These are phyloP conservation scores for Danaus plexippus DNA, from an alignment of 1,140 invertebrate genomes.

Conservation along the genomic window DNA sequence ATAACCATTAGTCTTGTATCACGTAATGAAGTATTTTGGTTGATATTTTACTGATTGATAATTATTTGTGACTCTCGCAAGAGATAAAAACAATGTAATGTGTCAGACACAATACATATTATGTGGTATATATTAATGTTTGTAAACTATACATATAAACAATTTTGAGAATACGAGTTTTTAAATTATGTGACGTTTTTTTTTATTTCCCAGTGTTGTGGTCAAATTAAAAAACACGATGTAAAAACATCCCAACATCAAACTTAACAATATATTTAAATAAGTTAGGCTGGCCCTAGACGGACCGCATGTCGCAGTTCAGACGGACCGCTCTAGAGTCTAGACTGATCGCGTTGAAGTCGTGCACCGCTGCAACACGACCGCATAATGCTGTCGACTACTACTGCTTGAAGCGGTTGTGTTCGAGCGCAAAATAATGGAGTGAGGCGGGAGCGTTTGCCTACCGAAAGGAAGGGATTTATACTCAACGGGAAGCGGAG, in stretches of 20 bases:
- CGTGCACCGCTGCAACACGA: neutral
- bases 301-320: too few species aligned
- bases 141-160: constrained; percentile 30
- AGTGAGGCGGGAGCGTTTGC: neutral
- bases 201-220: neutral
- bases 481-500: neutral
- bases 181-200: constrained; percentile 19
- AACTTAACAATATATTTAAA: too few species aligned
- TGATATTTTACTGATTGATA: constrained; percentile 4
- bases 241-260: too few species aligned
- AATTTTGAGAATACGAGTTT: constrained; percentile 19
- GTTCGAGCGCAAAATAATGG: constrained; percentile 5
- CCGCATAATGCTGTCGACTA: constrained; percentile 2
- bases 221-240: too few species aligned
- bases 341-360: constrained; percentile 2
- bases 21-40: constrained; percentile 10
- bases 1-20: constrained; percentile 2
- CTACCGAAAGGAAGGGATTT: neutral
- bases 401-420: neutral
- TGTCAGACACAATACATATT: constrained; percentile 27
- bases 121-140: constrained; percentile 23
- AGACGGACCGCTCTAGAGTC: neutral
- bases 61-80: constrained; percentile 11
- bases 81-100: constrained; percentile 14
- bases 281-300: too few species aligned